A percentile compares a stretch with the other conserved stretches of the same genome.
These are phyloP conservation scores for Dendronephthya gigantea DNA, from an alignment of 64 coral and sea anemone species.

Conservation along the genomic window DNA sequence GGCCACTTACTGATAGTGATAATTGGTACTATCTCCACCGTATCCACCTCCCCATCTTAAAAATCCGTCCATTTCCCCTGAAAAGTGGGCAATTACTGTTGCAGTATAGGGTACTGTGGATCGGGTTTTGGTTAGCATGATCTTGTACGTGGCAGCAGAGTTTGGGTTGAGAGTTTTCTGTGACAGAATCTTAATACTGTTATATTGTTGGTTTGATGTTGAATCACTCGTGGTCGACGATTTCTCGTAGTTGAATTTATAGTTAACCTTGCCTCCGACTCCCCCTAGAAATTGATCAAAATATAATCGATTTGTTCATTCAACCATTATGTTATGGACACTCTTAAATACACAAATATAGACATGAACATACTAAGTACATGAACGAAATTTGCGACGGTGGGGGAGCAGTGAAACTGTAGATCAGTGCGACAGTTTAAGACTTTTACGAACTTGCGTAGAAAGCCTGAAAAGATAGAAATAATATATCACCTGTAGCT, in stretches of 20 bases:
- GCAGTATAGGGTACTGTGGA: slow-evolving; percentile 50
- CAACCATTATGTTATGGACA: too few relatives aligned
- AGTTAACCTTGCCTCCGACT: slow-evolving; percentile 14
- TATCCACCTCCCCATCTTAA: too few relatives aligned
- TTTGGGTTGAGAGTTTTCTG: slow-evolving; percentile 22
- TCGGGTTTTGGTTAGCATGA: slow-evolving; percentile 29
- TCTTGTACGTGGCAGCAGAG: slow-evolving; percentile 16
- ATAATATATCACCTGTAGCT: slow-evolving; percentile 21
- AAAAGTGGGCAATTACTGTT: slow-evolving; percentile 26
- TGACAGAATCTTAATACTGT: slow-evolving; percentile 24
- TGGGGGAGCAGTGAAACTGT: too few relatives aligned
- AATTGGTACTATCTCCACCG: too few relatives aligned
- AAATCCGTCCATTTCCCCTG: too few relatives aligned
- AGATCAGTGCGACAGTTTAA: too few relatives aligned
- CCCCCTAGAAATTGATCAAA: neutral
- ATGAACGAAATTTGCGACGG: too few relatives aligned
- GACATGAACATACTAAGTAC: too few relatives aligned
- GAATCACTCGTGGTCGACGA: slow-evolving; percentile 24
- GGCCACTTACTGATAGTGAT: too few relatives aligned
- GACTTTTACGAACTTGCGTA: too few relatives aligned
- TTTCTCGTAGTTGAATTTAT: slow-evolving; percentile 32
- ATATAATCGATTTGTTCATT: neutral
- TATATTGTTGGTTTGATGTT: slow-evolving; percentile 34
- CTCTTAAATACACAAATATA: too few relatives aligned
- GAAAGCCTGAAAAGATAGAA: too few relatives aligned